Conservation (phyloP, 1,140 invertebrate species). For the Leptonema lineaticorne region DNA sequence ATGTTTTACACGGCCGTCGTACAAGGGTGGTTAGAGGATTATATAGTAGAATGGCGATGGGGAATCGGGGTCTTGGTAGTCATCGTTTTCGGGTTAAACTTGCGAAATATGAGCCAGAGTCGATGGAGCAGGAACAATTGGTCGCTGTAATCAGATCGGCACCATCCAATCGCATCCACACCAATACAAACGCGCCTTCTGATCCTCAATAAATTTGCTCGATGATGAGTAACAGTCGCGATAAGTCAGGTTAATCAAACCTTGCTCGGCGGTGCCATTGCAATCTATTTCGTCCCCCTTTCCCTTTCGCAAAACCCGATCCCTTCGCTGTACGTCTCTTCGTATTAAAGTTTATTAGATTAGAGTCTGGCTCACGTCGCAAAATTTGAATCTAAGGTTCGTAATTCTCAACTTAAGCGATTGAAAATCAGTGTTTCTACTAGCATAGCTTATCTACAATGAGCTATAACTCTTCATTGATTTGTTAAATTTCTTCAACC, state of each 20-base stretch:
- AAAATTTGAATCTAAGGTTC: too few species aligned
- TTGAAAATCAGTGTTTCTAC: too few species aligned
- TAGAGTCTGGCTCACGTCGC: not conserved
- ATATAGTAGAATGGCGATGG: too few species aligned
- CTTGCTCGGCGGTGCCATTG: not conserved
- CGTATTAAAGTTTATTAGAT: slow-evolving; percentile 33
- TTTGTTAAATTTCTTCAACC: not conserved
- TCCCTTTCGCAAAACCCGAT: too few species aligned
- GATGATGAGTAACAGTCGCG: slow-evolving; percentile 28
- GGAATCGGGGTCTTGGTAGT: too few species aligned
- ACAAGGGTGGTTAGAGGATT: not conserved
- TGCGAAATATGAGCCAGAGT: slow-evolving; percentile 13
- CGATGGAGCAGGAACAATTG: slow-evolving; percentile 24
- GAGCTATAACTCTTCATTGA: not conserved
- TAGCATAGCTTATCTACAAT: too few species aligned
- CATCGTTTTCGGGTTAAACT: slow-evolving; percentile 14
- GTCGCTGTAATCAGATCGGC: slow-evolving; percentile 28
- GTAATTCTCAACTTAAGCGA: too few species aligned
- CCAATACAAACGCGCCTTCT: not conserved
- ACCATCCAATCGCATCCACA: not conserved
- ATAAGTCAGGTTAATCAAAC: slow-evolving; percentile 38
- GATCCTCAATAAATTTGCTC: slow-evolving; percentile 25
- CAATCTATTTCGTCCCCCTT: not conserved
- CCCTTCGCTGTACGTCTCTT: too few species aligned
- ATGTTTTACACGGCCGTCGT: slow-evolving; percentile 11